Conservation (phyloP, 2,888 invertebrate genomes). For the Alviniconcha strummeri region DNA sequence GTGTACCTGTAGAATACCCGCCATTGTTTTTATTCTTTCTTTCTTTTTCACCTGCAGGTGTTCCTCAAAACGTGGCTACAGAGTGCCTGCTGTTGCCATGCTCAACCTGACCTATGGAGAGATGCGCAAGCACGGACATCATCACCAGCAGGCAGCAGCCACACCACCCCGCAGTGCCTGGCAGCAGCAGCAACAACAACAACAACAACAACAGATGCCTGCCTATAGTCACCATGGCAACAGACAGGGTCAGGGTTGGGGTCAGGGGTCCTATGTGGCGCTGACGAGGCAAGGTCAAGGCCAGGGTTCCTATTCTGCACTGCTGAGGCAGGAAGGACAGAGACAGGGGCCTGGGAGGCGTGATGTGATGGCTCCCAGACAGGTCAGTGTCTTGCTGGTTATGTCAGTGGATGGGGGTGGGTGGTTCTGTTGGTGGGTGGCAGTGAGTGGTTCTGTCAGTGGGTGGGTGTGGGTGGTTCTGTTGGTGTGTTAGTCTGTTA, state of each 20-base stretch:
- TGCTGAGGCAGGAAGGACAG: slow-evolving; percentile 9
- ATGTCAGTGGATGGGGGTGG: neutral
- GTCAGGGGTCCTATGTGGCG: neutral
- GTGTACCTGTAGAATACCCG: too few relatives aligned
- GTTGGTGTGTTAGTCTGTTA: neutral
- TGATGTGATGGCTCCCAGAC: neutral
- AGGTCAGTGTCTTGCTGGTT: neutral
- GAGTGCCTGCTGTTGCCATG: slow-evolving; percentile 76
- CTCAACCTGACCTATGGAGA: slow-evolving; percentile 80
- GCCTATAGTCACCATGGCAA: slow-evolving; percentile 6
- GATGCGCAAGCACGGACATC: slow-evolving; percentile 57
- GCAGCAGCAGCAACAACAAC: neutral
- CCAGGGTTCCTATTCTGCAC: neutral
- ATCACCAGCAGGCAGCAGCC: neutral
- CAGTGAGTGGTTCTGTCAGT: neutral
- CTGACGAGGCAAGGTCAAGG: slow-evolving; percentile 16
- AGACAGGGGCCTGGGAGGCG: neutral
- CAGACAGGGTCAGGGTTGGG: slow-evolving; percentile 1
- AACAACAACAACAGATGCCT: neutral
- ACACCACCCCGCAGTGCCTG: slow-evolving; percentile 1
- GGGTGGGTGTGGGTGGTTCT: neutral
- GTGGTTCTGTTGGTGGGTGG: neutral
- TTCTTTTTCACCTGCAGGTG: slow-evolving; percentile 50
- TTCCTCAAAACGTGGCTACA: slow-evolving; percentile 75
- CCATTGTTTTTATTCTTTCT: too few relatives aligned